Percentiles rank a stretch among this genome's conserved stretches.
phyloP scores from a whole-genome alignment of 1,140 invertebrate genomes.

The Drosophila truncata region DNA sequence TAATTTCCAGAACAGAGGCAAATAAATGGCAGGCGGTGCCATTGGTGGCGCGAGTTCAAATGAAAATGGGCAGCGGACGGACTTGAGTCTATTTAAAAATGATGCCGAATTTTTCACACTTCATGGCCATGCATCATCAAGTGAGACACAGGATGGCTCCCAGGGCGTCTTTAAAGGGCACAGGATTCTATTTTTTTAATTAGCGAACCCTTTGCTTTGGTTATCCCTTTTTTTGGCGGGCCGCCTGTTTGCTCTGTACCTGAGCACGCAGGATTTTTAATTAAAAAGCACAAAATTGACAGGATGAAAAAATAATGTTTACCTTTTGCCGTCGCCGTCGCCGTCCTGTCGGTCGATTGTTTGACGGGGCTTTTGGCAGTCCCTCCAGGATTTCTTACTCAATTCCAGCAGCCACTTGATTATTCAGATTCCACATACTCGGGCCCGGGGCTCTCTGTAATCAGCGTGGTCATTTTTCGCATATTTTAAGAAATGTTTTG shows the following conservation, averaged over 20 bases:
- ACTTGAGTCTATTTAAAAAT: slow-evolving; percentile 70
- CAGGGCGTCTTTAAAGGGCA: slow-evolving; percentile 50
- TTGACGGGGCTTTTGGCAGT: slow-evolving; percentile 7
- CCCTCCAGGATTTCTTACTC: slow-evolving; percentile 33
- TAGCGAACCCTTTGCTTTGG: slow-evolving; percentile 53
- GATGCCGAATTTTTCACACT: slow-evolving; percentile 69
- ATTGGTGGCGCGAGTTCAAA: slow-evolving; percentile 13
- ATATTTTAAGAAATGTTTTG: slow-evolving; percentile 43
- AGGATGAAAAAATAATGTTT: slow-evolving; percentile 57
- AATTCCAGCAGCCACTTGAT: slow-evolving; percentile 27
- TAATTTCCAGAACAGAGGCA: slow-evolving; percentile 65
- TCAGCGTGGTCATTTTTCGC: slow-evolving; percentile 22
- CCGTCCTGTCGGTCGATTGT: slow-evolving; percentile 17
- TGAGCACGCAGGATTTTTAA: slow-evolving; percentile 63
- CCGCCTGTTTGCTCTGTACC: slow-evolving; percentile 37
- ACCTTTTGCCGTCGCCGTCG: slow-evolving; percentile 1
- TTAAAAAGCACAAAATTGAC: slow-evolving; percentile 71
- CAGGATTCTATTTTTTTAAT: slow-evolving; percentile 68
- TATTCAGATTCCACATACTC: slow-evolving; percentile 40
- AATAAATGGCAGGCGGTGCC: slow-evolving; percentile 54
- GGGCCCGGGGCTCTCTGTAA: slow-evolving; percentile 9
- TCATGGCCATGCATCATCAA: slow-evolving; percentile 47
- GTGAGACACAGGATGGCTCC: slow-evolving; percentile 9
- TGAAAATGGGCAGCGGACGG: slow-evolving; percentile 15
- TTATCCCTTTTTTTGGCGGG: slow-evolving; percentile 32